Evolutionary conservation across 2,797 vertebrate species (phyloP).

Genomic region (Sebastes taczanowskii): DNA sequence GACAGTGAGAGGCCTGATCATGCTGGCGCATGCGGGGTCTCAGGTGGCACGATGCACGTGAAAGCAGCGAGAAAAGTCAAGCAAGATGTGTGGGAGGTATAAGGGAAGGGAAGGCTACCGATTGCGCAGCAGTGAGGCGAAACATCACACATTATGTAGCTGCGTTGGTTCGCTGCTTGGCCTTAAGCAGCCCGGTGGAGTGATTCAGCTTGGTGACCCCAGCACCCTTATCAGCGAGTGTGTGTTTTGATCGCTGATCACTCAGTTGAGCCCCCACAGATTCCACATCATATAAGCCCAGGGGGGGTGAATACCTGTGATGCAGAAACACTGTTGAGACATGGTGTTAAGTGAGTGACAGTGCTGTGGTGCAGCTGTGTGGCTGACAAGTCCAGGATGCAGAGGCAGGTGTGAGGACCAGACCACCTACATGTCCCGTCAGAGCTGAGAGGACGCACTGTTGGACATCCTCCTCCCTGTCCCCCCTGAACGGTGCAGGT

Average conservation of each 20-base stretch:
- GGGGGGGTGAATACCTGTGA: constrained; percentile 55
- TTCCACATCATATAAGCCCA: constrained; percentile 44
- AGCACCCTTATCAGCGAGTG: constrained; percentile 45
- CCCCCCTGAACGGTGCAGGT: constrained; percentile 75
- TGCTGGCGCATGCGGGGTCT: constrained; percentile 46
- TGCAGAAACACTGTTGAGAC: constrained; percentile 55
- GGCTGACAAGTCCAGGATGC: constrained; percentile 33
- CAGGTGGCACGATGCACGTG: constrained; percentile 26
- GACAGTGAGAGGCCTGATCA: constrained; percentile 39
- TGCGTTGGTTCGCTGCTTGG: constrained; percentile 49
- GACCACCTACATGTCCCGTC: constrained; percentile 66
- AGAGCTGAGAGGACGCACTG: constrained; percentile 45
- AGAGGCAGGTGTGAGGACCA: constrained; percentile 66
- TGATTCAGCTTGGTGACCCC: constrained; percentile 36
- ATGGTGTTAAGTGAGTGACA: constrained; percentile 72
- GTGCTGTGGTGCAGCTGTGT: constrained; percentile 68
- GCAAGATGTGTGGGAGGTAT: not conserved
- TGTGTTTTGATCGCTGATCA: constrained; percentile 61
- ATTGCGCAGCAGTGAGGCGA: constrained; percentile 40
- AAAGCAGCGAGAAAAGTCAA: constrained; percentile 12
- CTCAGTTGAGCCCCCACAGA: constrained; percentile 34
- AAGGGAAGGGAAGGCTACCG: constrained; percentile 14
- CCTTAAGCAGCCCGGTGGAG: constrained; percentile 25
- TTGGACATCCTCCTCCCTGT: constrained; percentile 53
- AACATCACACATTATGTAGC: constrained; percentile 44